These are phyloP conservation scores for Tetramorium simillimum DNA, from an alignment of 1,140 invertebrate genomes.

Conservation along the genomic window DNA sequence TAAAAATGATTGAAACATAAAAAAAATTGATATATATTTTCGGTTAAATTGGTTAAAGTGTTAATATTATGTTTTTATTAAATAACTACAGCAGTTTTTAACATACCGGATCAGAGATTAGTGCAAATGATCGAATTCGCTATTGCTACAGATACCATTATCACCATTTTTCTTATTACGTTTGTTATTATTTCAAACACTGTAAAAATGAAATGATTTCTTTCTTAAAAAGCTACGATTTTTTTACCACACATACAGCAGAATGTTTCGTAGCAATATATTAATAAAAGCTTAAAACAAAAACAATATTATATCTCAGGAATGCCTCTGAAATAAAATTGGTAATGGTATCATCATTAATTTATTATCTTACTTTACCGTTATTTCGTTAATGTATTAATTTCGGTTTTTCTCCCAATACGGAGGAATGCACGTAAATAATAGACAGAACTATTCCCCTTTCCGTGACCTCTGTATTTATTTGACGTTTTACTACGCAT, in stretches of 20 bases:
- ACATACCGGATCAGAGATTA: background rate
- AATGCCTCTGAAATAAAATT: slow-evolving; percentile 19
- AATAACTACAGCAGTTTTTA: background rate
- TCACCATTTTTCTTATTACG: background rate
- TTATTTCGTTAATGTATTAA: slow-evolving; percentile 8
- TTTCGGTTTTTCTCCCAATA: background rate
- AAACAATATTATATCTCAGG: slow-evolving; percentile 11
- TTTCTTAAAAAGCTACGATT: background rate
- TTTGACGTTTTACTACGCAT: slow-evolving; percentile 4
- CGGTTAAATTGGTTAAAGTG: background rate
- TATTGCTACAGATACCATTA: slow-evolving; percentile 7
- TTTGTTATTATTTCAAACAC: slow-evolving; percentile 3
- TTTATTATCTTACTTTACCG: background rate
- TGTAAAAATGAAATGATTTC: background rate
- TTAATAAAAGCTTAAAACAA: slow-evolving; percentile 6
- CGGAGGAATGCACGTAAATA: background rate
- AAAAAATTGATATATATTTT: background rate
- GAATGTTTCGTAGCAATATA: slow-evolving; percentile 28
- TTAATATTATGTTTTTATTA: slow-evolving; percentile 22
- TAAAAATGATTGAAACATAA: background rate
- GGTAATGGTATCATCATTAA: slow-evolving; percentile 4
- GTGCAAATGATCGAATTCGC: background rate
- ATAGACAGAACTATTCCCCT: background rate
- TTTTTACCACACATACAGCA: background rate
- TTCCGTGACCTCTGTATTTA: background rate